These are phyloP conservation scores for Epirrhoe alternata DNA, from an alignment of 2,888 invertebrate species.

Conservation along the genomic window DNA sequence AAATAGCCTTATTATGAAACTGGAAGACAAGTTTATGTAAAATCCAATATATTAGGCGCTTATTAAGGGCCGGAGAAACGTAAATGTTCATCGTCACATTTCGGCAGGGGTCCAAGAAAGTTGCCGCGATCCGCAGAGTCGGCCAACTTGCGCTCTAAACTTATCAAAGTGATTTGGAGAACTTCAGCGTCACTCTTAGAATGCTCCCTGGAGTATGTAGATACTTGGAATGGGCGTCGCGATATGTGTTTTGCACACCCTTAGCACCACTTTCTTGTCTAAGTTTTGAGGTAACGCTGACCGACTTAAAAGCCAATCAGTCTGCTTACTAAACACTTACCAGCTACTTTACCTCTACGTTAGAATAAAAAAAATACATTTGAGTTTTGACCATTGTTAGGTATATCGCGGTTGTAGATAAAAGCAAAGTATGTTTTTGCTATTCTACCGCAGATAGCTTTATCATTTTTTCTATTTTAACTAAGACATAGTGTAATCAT, in stretches of 20 bases:
- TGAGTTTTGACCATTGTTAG: too few species aligned
- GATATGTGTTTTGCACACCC: conserved; percentile 41
- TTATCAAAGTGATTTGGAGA: conserved; percentile 80
- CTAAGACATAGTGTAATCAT: too few species aligned
- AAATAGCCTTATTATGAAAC: neutral
- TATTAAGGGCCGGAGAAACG: conserved; percentile 62
- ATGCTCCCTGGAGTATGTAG: conserved; percentile 39
- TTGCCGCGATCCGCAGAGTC: conserved; percentile 68
- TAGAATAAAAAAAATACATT: too few species aligned
- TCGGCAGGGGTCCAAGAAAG: conserved; percentile 77
- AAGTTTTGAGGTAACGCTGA: too few species aligned
- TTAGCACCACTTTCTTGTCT: neutral
- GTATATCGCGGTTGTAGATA: too few species aligned
- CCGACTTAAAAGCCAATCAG: neutral
- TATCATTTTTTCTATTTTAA: too few species aligned
- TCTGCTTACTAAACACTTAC: too few species aligned
- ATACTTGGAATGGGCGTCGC: conserved; percentile 35
- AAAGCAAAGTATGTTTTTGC: too few species aligned
- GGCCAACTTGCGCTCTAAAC: conserved; percentile 56
- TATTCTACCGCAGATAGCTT: too few species aligned
- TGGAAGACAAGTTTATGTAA: neutral
- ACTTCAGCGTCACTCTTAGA: conserved; percentile 68
- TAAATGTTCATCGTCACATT: conserved; percentile 63
- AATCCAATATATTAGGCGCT: conserved; percentile 26
- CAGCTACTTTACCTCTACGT: too few species aligned